Percentiles rank a stretch among this genome's conserved stretches.
phyloP scores from a whole-genome alignment of 92 coral and sea anemone species.

The Virgularia gustaviana region DNA sequence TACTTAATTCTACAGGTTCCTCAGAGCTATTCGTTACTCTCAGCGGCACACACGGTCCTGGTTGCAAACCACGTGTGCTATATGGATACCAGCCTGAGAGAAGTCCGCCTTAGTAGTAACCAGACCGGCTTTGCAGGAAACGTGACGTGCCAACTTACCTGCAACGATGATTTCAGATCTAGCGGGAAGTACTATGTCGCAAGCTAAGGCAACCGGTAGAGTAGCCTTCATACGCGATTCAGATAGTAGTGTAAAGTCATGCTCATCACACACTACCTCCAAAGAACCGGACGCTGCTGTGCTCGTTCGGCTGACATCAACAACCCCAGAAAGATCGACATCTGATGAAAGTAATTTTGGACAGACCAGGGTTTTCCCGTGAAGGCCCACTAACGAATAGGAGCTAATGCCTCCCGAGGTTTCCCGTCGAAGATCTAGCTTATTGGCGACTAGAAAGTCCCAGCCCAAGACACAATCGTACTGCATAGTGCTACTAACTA shows the following conservation, averaged over 20 bases:
- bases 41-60: background rate
- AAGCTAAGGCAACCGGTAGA: background rate
- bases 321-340: background rate
- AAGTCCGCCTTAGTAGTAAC: too few relatives aligned
- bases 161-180: background rate
- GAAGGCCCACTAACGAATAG: conserved; percentile 3
- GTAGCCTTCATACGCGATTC: background rate
- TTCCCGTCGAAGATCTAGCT: background rate
- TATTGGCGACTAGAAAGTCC: conserved; percentile 4
- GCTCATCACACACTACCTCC: background rate
- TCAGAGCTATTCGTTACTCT: background rate
- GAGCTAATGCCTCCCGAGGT: background rate
- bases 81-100: background rate
- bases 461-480: background rate
- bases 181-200: background rate
- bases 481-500: background rate
- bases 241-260: conserved; percentile 4
- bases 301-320: background rate
- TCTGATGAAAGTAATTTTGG: background rate
- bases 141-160: conserved; percentile 13
- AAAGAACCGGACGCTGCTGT: background rate
- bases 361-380: conserved; percentile 7
- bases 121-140: too few relatives aligned
- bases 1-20: background rate
- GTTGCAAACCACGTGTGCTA: background rate